Conservation (phyloP, 2,113 vertebrate genomes). For the Psittacula cyanocephala region DNA sequence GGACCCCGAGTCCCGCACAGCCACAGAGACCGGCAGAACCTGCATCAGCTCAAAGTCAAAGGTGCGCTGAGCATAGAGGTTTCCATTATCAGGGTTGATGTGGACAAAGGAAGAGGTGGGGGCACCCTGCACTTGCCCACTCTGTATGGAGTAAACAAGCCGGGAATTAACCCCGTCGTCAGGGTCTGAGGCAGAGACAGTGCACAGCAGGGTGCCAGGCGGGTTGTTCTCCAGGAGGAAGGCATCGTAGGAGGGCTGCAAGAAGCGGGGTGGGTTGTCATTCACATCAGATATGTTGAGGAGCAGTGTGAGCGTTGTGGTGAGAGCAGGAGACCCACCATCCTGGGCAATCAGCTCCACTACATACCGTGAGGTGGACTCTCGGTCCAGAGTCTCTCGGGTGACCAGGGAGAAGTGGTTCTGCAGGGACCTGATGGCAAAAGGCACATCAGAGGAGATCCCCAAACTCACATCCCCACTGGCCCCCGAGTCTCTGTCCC, state of each 20-base stretch:
- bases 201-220: slow-evolving; percentile 81
- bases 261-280: slow-evolving; percentile 82
- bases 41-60: slow-evolving; percentile 80
- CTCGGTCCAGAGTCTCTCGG: slow-evolving; percentile 76
- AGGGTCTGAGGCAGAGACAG: slow-evolving; percentile 79
- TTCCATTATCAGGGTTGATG: slow-evolving; percentile 80
- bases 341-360: slow-evolving; percentile 80
- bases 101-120: slow-evolving; percentile 81
- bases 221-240: slow-evolving; percentile 80
- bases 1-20: slow-evolving; percentile 73
- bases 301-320: slow-evolving; percentile 70
- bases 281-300: slow-evolving; percentile 88
- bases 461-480: slow-evolving; percentile 78
- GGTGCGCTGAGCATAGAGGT: slow-evolving; percentile 80
- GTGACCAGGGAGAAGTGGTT: slow-evolving; percentile 91
- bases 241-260: slow-evolving; percentile 74
- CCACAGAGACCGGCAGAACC: slow-evolving; percentile 72
- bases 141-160: slow-evolving; percentile 79
- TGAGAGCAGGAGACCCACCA: slow-evolving; percentile 78
- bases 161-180: slow-evolving; percentile 77
- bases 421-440: slow-evolving; percentile 83
- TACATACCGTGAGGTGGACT: slow-evolving; percentile 69
- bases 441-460: slow-evolving; percentile 76
- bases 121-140: slow-evolving; percentile 66
- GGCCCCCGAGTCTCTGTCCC: slow-evolving; percentile 81